phyloP scores from a whole-genome alignment of 2,797 vertebrate genomes.

The Alcedo quadribrachys region DNA sequence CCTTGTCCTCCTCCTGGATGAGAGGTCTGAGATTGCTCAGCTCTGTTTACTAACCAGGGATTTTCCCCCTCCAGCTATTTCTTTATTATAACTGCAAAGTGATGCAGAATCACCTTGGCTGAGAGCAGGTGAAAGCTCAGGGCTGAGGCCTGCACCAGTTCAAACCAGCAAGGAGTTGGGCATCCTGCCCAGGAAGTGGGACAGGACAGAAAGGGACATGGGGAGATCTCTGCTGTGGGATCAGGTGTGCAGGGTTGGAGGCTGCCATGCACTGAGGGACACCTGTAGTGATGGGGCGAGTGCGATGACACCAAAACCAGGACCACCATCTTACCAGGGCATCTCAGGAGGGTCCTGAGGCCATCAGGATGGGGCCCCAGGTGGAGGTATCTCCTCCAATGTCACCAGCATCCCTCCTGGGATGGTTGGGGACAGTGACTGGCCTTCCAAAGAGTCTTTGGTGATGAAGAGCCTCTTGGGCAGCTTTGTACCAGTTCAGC shows the following conservation, averaged over 20 bases:
- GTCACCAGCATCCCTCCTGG: background rate
- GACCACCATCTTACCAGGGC: background rate
- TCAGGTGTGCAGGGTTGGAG: background rate
- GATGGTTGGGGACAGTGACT: background rate
- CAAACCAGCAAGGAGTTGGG: background rate
- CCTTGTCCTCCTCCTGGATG: slow-evolving; percentile 24
- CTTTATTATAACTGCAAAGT: background rate
- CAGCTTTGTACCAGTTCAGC: background rate
- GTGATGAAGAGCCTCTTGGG: background rate
- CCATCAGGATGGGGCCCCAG: background rate
- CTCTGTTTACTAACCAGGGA: background rate
- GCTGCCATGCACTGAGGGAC: background rate
- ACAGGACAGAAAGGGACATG: accelerated
- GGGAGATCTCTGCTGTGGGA: background rate
- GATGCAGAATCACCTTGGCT: background rate
- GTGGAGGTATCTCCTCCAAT: background rate
- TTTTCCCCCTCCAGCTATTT: slow-evolving; percentile 7
- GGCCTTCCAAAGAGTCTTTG: background rate
- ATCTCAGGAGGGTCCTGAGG: background rate
- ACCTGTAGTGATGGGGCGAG: background rate
- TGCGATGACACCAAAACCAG: background rate
- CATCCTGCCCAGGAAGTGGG: background rate
- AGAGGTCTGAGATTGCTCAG: background rate
- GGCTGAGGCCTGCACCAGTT: background rate
- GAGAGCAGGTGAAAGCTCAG: background rate